A percentile compares a stretch with the other conserved stretches of the same genome.
Evolutionary conservation across 2,113 vertebrate genomes (phyloP).

Genomic region (Forbesichthys papilliferus): DNA sequence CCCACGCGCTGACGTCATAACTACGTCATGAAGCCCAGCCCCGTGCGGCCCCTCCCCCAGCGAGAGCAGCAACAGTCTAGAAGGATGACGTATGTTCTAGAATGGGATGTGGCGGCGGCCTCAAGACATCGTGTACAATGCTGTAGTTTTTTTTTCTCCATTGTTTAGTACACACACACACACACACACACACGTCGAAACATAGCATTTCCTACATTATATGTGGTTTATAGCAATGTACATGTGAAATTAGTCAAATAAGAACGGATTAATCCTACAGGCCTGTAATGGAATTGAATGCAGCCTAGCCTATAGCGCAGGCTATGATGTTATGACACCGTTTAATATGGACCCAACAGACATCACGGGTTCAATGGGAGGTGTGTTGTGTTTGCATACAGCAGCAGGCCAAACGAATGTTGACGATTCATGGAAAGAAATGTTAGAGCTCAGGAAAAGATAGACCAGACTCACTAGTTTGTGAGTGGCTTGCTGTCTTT

Average conservation of each 20-base stretch:
- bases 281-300: background rate
- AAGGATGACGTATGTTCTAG: conserved; percentile 53
- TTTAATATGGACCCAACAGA: conserved; percentile 32
- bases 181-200: accelerated
- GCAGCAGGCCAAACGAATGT: conserved; percentile 9
- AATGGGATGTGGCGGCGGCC: conserved; percentile 23
- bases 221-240: too few relatives aligned
- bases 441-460: background rate
- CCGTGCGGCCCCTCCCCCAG: conserved; percentile 22
- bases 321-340: conserved; percentile 18
- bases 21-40: conserved; percentile 13
- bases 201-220: too few relatives aligned
- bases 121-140: background rate
- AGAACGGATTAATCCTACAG: conserved; percentile 4
- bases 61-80: conserved; percentile 26
- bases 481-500: background rate
- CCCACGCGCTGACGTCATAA: conserved; percentile 6
- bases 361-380: background rate
- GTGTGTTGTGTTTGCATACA: background rate
- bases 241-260: too few relatives aligned
- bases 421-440: background rate
- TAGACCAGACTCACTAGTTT: conserved; percentile 36
- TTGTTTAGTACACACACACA: too few relatives aligned
- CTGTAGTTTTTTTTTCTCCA: conserved; percentile 19
- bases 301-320: too few relatives aligned